Evolutionary conservation across 2,113 vertebrate species (phyloP), one percentile per base, ranked within the genome.

Genomic region (Clarias macrocephalus): DNA sequence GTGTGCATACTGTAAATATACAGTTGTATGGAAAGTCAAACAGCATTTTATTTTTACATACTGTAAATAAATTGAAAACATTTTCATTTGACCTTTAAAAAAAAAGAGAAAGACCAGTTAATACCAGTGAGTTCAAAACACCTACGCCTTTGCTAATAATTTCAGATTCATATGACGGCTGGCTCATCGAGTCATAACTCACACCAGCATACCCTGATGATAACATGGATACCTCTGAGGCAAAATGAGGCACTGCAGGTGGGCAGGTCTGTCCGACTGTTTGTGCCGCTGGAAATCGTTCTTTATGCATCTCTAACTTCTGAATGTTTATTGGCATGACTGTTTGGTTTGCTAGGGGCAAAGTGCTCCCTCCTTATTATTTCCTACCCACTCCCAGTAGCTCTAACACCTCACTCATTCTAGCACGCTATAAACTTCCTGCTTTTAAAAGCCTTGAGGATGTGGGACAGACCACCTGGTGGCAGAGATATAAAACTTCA

Each of bases 261-360:
- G 52, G 52, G 13, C 52, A 79, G 52, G 52, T 56, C 75, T 57
- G 75, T 77, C 52, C 12, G 25, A 54, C 25, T 18, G 52, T 52
- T 30, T 28, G 52, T 7, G 4, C n/a, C 52, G 56, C 52, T 56
- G 15, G 52, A 56, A 5, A 79, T 6, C 25, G 13, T 56, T 25
- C 52, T 77, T 18, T 18, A 18, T 28, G 48, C 33, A 42, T 62
- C 76, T 28, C 70, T 48, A 63, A 48, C 33, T 18, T 85, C 76
- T 63, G 33, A 62, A 73, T 84, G 68, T 54, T 63, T n/a, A 60
- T 33, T 42, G 12, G 28, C 19, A 73, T 16, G 30, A 33, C 12
- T 25, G 89, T 80, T 89, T 80, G 23, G 60, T 54, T 89, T 85
- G 86, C 92, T 92, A 86, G 82, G 77, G 92, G 92, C 90, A 73